Conservation (phyloP, 2,888 invertebrate genomes). For the Synergus laeviventris region DNA sequence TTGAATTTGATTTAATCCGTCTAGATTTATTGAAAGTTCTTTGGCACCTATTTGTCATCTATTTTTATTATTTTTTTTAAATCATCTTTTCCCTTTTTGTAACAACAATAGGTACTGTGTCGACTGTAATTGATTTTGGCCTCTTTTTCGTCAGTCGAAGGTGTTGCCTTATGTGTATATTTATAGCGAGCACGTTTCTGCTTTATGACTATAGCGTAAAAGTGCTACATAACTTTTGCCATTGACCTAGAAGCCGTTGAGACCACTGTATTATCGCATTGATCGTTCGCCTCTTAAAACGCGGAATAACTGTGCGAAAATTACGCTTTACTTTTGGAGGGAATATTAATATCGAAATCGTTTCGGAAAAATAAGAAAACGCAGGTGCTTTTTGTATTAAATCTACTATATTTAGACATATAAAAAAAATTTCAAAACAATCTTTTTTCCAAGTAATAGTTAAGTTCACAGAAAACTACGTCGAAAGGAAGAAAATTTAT, state of each 20-base stretch:
- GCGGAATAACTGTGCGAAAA: slow-evolving; percentile 14
- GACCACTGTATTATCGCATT: slow-evolving; percentile 28
- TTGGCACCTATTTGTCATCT: neutral
- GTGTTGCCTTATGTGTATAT: slow-evolving; percentile 23
- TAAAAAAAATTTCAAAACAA: neutral
- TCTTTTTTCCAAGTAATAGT: neutral
- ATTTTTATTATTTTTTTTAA: neutral
- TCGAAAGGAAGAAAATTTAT: neutral
- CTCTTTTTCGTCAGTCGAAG: neutral
- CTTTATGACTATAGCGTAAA: slow-evolving; percentile 1
- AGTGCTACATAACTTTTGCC: slow-evolving; percentile 42
- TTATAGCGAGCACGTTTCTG: slow-evolving; percentile 2
- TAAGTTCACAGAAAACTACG: neutral
- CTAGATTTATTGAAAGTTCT: too few species aligned
- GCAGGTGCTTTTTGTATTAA: neutral
- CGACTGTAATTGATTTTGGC: neutral
- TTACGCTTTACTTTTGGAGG: slow-evolving; percentile 22
- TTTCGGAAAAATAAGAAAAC: slow-evolving; percentile 17
- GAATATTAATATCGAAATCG: slow-evolving; percentile 16
- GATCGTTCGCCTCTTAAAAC: slow-evolving; percentile 26
- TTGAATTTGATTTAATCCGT: too few species aligned
- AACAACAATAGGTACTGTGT: too few species aligned
- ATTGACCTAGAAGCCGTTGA: slow-evolving; percentile 46
- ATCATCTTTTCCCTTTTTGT: too few species aligned
- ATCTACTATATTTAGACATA: slow-evolving; percentile 3